phyloP scores from a whole-genome alignment of 2,888 invertebrate genomes.

The Mythimna impura region DNA sequence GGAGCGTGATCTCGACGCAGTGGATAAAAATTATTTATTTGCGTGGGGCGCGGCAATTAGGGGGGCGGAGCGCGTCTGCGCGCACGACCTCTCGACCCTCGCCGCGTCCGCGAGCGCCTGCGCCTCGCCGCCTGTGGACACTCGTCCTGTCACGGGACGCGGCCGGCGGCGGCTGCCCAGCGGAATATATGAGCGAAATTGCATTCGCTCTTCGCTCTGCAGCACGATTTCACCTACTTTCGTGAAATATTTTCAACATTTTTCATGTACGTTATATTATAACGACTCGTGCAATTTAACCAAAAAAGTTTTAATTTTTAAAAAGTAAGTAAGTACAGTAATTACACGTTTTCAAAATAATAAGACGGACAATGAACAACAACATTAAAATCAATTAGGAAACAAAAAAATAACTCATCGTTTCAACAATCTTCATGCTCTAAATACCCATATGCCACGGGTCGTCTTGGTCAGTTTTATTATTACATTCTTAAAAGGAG shows the following conservation, averaged over 20 bases:
- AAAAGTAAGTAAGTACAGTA: conserved; percentile 12
- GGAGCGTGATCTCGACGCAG: conserved; percentile 83
- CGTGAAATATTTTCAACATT: conserved; percentile 61
- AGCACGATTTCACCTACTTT: conserved; percentile 79
- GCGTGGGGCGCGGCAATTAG: conserved; percentile 90
- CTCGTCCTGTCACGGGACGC: conserved; percentile 76
- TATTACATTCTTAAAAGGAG: conserved; percentile 64
- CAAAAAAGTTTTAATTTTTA: conserved; percentile 30
- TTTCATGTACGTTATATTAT: conserved; percentile 42
- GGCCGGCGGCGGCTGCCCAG: conserved; percentile 71
- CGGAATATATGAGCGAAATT: conserved; percentile 82
- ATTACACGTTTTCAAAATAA: conserved; percentile 45
- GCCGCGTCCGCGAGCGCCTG: conserved; percentile 73
- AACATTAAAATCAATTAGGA: conserved; percentile 42
- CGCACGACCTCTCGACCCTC: conserved; percentile 86
- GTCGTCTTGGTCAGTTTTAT: conserved; percentile 61
- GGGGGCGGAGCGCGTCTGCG: conserved; percentile 88
- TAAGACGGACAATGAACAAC: conserved; percentile 22
- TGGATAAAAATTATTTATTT: conserved; percentile 90
- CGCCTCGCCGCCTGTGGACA: conserved; percentile 69
- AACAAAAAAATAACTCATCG: conserved; percentile 30
- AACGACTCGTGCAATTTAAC: conserved; percentile 43
- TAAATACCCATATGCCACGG: conserved; percentile 58
- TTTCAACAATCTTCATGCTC: conserved; percentile 43
- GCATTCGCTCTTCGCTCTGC: conserved; percentile 72